Evolutionary conservation across 2,797 vertebrate genomes (phyloP).

Genomic region (Pipistrellus pipistrellus): DNA sequence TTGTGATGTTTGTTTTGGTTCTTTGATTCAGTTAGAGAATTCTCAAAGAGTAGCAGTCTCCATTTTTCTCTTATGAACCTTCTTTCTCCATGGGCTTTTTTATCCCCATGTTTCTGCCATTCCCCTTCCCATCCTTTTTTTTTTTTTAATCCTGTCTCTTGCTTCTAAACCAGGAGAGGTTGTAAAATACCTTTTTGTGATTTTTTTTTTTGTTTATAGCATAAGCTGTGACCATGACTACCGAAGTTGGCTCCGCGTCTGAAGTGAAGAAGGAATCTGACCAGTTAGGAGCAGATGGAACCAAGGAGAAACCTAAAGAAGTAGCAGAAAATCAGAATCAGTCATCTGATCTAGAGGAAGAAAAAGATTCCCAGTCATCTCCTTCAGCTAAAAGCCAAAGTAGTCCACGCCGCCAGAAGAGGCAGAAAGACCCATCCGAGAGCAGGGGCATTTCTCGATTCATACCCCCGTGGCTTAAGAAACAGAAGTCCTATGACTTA

Average conservation of each 20-base stretch:
- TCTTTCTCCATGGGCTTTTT: neutral
- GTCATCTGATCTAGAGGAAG: conserved; percentile 77
- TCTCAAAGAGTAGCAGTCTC: neutral
- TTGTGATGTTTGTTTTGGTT: conserved; percentile 51
- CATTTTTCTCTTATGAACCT: neutral
- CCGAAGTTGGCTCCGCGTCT: conserved; percentile 93
- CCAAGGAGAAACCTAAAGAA: conserved; percentile 84
- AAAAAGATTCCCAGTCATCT: conserved; percentile 80
- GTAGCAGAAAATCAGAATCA: conserved; percentile 83
- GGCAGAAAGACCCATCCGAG: conserved; percentile 88
- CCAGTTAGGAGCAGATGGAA: conserved; percentile 83
- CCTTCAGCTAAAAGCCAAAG: conserved; percentile 81
- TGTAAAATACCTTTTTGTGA: conserved; percentile 42
- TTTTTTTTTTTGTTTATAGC: conserved; percentile 86
- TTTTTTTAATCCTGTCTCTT: neutral
- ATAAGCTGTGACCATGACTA: conserved; percentile 93
- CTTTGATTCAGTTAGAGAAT: conserved; percentile 40
- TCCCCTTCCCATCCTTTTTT: neutral
- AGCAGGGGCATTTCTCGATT: conserved; percentile 96
- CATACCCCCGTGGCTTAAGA: conserved; percentile 98
- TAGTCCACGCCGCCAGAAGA: conserved; percentile 86
- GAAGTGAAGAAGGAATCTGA: conserved; percentile 94
- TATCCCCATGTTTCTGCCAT: neutral
- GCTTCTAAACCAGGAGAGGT: neutral
- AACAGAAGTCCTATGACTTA: conserved; percentile 95